These are phyloP conservation scores for Epizoanthus ramosus DNA, from an alignment of 92 coral and sea anemone species.

Conservation along the genomic window DNA sequence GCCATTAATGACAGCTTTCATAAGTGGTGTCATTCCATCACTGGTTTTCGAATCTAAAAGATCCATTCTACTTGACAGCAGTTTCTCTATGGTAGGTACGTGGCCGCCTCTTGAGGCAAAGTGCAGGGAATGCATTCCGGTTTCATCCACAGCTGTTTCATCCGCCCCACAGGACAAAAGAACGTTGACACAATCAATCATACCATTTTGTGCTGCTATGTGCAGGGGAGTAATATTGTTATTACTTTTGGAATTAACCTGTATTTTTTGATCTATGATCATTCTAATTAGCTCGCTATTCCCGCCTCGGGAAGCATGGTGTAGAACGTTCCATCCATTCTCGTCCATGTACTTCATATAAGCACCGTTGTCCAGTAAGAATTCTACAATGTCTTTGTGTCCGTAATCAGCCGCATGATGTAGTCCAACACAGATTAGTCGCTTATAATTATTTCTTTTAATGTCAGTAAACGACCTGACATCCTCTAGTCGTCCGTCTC, in stretches of 20 bases:
- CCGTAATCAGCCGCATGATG: slow-evolving; percentile 19
- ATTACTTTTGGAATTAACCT: slow-evolving; percentile 17
- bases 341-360: slow-evolving; percentile 11
- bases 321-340: slow-evolving; percentile 24
- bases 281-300: not conserved
- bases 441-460: not conserved
- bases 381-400: not conserved
- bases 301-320: slow-evolving; percentile 35
- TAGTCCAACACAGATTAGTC: not conserved
- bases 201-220: slow-evolving; percentile 79
- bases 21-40: slow-evolving; percentile 77
- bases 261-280: slow-evolving; percentile 5
- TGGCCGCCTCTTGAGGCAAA: slow-evolving; percentile 81
- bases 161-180: slow-evolving; percentile 74
- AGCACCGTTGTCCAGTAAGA: not conserved
- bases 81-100: slow-evolving; percentile 55
- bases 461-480: not conserved
- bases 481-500: not conserved
- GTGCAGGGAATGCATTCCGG: slow-evolving; percentile 74
- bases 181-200: slow-evolving; percentile 63
- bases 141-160: slow-evolving; percentile 67
- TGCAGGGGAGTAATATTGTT: slow-evolving; percentile 57
- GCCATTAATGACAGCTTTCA: slow-evolving; percentile 65
- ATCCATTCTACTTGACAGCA: slow-evolving; percentile 53
- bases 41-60: slow-evolving; percentile 66